These are phyloP conservation scores for Epinephelus coioides DNA, from an alignment of 2,797 vertebrate genomes.

Conservation along the genomic window DNA sequence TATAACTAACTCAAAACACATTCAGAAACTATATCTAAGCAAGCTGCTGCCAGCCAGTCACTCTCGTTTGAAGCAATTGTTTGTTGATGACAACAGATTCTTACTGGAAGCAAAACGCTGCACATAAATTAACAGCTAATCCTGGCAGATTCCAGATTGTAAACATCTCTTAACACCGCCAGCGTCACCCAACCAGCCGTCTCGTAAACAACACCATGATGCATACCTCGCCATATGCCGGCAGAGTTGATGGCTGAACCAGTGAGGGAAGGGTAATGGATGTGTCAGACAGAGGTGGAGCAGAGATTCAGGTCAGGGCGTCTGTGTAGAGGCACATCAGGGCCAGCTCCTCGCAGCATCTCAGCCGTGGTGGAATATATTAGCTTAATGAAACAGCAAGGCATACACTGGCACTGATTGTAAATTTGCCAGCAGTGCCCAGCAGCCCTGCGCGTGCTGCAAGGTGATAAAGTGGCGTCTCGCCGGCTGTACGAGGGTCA, in stretches of 20 bases:
- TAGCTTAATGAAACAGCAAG: conserved; percentile 83
- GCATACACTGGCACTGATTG: conserved; percentile 55
- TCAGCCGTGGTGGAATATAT: conserved; percentile 79
- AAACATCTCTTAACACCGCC: conserved; percentile 49
- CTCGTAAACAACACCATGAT: conserved; percentile 52
- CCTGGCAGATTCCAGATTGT: conserved; percentile 46
- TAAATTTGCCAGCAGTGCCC: conserved; percentile 70
- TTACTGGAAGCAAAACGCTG: conserved; percentile 24
- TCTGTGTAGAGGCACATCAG: conserved; percentile 67
- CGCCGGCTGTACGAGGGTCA: conserved; percentile 64
- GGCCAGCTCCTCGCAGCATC: conserved; percentile 51
- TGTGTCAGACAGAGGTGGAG: conserved; percentile 62
- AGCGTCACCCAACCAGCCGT: conserved; percentile 21
- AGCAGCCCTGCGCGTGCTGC: conserved; percentile 46
- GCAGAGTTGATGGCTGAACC: conserved; percentile 49
- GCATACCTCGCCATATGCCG: conserved; percentile 48
- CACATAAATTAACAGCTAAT: conserved; percentile 63
- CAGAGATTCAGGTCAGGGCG: conserved; percentile 75
- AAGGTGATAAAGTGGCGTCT: conserved; percentile 75
- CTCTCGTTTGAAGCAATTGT: conserved; percentile 16
- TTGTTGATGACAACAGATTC: conserved; percentile 40
- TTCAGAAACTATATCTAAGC: conserved; percentile 2
- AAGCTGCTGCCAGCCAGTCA: not conserved
- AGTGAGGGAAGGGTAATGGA: conserved; percentile 54
- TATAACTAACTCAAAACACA: conserved; percentile 4